Base-by-base conservation (phyloP, 92 coral and sea anemone genomes). In the Micromussa lordhowensis region DNA sequence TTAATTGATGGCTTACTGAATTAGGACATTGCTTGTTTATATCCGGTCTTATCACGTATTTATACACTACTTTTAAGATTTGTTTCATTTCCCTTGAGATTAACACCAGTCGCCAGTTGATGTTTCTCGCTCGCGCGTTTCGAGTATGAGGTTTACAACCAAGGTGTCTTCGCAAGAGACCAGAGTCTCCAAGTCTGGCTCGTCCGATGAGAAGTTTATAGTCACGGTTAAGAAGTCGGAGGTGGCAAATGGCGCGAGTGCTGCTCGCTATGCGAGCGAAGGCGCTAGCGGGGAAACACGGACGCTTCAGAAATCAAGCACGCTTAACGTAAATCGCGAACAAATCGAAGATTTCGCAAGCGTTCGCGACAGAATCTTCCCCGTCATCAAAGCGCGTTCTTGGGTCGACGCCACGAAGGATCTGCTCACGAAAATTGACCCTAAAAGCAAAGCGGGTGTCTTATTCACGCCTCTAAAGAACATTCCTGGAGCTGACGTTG, bases 331-430 rank as follows among this genome's bases (percentile, higher is more conserved):
- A 57, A 91, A 95, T 30, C 94, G 86, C 70, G 96, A 96, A 74
- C 83, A 68, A 35, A 92, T 95, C 44, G 92, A 95, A 26, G 91
- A 94, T 84, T 96, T 96, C 78, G 98, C 97, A 3, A 72, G 87
- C 18, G 95, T 92, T 29, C 92, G 99, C 75, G 91, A 91, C 66
- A 80, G 88, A 86, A 95, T 96, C 18, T 82, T 95, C 28, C 99
- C 99, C 32, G 90, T 96, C 18, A 79, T 96, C 77, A 96, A 95
- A 78, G 92, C 95, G 34, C 85, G 93, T 58, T 75, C 93, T 75
- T 96, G 99, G 99, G 88, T 95, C 12, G 88, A 87, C 54, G 81
- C 92, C 34, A 95, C 95, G 28, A 95, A 90, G 75, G 96, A 96
- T 75, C 72, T 91, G 88, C 83, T 96, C 55, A 81, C 85, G 77